Percentiles rank a stretch among this genome's conserved stretches.
phyloP scores from a whole-genome alignment of 2,888 invertebrate genomes.

The Orchestes rusci region DNA sequence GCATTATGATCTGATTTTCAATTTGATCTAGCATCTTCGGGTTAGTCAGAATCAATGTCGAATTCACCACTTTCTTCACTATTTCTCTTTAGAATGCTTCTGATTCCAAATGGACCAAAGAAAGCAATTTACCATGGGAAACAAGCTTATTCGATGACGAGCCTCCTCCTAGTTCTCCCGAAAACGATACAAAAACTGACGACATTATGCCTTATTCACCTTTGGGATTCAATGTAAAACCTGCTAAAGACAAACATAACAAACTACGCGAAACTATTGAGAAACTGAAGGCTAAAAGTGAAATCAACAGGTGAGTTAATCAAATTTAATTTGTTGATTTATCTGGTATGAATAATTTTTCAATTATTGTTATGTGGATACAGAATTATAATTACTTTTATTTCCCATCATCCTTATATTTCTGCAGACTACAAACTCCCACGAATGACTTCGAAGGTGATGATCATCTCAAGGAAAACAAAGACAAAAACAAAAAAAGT shows the following conservation, averaged over 20 bases:
- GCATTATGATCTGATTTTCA: too few species aligned
- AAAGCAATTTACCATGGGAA: too few species aligned
- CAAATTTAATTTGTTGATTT: not conserved
- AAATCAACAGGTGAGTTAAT: conserved; percentile 45
- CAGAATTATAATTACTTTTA: too few species aligned
- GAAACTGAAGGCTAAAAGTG: conserved; percentile 57
- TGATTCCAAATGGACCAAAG: too few species aligned
- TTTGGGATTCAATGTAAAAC: conserved; percentile 25
- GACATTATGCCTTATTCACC: conserved; percentile 8
- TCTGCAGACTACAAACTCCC: conserved; percentile 34
- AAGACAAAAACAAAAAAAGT: conserved; percentile 32
- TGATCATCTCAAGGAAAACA: conserved; percentile 36
- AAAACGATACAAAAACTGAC: not conserved
- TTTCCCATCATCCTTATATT: not conserved
- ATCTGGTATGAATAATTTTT: too few species aligned
- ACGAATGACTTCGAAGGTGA: conserved; percentile 35
- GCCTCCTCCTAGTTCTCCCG: conserved; percentile 1
- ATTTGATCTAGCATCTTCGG: too few species aligned
- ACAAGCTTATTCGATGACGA: conserved; percentile 11
- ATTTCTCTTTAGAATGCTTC: too few species aligned
- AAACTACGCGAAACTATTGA: conserved; percentile 51
- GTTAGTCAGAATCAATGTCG: too few species aligned
- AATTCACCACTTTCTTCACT: too few species aligned
- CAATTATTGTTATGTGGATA: too few species aligned
- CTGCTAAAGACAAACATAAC: conserved; percentile 42